Evolutionary conservation across 2,113 vertebrate genomes (phyloP), one percentile per base, ranked within the genome.

Genomic region (Trematomus loennbergii): DNA sequence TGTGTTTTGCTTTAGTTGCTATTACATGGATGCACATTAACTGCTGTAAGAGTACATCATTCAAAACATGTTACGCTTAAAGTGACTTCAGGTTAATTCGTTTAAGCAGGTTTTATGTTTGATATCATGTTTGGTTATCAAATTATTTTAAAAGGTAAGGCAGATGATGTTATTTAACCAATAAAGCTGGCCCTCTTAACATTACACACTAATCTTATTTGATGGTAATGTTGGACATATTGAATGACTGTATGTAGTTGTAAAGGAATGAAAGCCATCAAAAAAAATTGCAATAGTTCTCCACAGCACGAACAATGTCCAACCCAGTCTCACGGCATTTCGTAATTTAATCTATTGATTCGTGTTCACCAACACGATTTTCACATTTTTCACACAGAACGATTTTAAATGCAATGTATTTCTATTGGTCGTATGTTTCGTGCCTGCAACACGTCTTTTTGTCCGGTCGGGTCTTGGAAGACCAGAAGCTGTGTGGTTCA

Each of bases 11-110:
- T 77, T 78, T 29, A 78, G 59, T 59, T 80, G 25, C 33, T 25
- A 57, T 83, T 81, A 62, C 57, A 29, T 52, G 4, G 33, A 52
- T 17, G 62, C 65, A 50, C 25, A 80, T 78, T 71, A 78, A 12
- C 59, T 70, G 46, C 57, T 72, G 54, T 25, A 49, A 43, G 17
- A 72, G 48, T 25, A 66, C 54, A 48, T 48, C 16, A 68, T 61
- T 72, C 45, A 63, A 65, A 75, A 66, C 18, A 45, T 59, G 22
- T 0, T 22, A 25, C 25, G 22, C 22, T 22, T 22, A 53, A 73
- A 73, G 46, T 60, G 36, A 55, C 5, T 60, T 72, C 25, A 75
- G 22, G 29, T 75, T 58, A 67, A 67, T 45, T 72, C 40, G 52
- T 20, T 60, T 48, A 10, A 25, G 18, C 12, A 45, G 17, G 16